Evolutionary conservation across 2,888 invertebrate genomes (phyloP).

Genomic region (Acanthosepion esculentum): DNA sequence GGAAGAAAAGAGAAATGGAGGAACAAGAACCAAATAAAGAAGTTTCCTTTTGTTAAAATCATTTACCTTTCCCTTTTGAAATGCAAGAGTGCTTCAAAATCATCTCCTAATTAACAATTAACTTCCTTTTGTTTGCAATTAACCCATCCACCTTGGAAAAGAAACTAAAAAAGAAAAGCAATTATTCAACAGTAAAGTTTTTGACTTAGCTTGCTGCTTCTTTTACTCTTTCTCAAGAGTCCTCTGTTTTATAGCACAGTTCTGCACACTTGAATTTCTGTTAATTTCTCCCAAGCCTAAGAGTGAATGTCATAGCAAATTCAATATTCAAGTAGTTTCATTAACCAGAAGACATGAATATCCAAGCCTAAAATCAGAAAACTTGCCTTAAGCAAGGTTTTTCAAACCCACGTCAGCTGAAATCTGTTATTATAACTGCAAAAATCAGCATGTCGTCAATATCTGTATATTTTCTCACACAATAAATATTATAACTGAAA

Average conservation of each 20-base stretch:
- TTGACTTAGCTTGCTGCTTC: background rate
- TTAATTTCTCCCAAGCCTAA: background rate
- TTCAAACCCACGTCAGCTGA: background rate
- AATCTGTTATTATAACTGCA: background rate
- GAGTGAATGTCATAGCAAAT: background rate
- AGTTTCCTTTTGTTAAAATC: background rate
- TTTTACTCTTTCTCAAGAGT: background rate
- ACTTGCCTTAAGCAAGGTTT: background rate
- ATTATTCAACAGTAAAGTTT: background rate
- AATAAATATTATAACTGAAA: background rate
- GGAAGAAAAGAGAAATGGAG: background rate
- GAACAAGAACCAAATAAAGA: background rate
- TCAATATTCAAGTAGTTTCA: background rate
- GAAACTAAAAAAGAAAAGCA: background rate
- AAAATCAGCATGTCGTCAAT: background rate
- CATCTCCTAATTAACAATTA: constrained; percentile 33
- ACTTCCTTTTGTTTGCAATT: background rate
- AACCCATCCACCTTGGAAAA: background rate
- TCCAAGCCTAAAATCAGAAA: background rate
- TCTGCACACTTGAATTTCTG: background rate
- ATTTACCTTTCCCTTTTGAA: background rate
- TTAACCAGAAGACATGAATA: background rate
- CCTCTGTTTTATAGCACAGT: background rate
- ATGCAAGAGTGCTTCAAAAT: background rate
- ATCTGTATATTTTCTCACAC: background rate